phyloP scores from a whole-genome alignment of 2,888 invertebrate species.

The Parnassius glacialis region DNA sequence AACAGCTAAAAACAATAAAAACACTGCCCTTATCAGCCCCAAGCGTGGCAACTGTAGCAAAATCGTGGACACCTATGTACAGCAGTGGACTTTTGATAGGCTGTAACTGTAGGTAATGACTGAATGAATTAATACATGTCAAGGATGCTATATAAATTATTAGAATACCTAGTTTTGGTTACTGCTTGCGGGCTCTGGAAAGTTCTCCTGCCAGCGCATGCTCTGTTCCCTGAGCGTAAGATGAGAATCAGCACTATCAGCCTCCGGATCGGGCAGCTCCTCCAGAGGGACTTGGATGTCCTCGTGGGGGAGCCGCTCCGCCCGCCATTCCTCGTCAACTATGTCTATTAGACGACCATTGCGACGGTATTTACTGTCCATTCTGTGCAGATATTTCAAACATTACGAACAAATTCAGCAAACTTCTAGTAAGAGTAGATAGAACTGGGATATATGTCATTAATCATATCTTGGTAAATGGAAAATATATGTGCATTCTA shows the following conservation, averaged over 20 bases:
- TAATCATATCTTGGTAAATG: no score
- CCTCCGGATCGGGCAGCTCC: slow-evolving; percentile 95
- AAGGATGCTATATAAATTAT: not conserved
- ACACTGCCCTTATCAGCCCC: no score
- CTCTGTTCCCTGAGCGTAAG: slow-evolving; percentile 94
- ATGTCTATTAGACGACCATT: slow-evolving; percentile 89
- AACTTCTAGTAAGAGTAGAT: no score
- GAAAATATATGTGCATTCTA: no score
- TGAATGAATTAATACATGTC: no score
- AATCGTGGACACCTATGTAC: no score
- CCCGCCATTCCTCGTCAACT: slow-evolving; percentile 93
- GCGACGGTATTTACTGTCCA: slow-evolving; percentile 89
- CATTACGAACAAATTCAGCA: no score
- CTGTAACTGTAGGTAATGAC: no score
- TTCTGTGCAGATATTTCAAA: slow-evolving; percentile 49
- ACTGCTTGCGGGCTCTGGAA: slow-evolving; percentile 74
- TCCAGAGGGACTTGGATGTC: slow-evolving; percentile 90
- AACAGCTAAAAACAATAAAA: no score
- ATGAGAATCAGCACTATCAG: slow-evolving; percentile 94
- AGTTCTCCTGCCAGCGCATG: slow-evolving; percentile 83
- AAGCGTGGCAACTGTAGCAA: no score
- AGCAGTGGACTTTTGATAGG: no score
- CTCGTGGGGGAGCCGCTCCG: slow-evolving; percentile 90
- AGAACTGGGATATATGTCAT: no score
- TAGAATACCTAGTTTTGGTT: slow-evolving; percentile 67